These are phyloP conservation scores for Sicus ferrugineus DNA, from an alignment of 2,888 invertebrate species.

Conservation along the genomic window DNA sequence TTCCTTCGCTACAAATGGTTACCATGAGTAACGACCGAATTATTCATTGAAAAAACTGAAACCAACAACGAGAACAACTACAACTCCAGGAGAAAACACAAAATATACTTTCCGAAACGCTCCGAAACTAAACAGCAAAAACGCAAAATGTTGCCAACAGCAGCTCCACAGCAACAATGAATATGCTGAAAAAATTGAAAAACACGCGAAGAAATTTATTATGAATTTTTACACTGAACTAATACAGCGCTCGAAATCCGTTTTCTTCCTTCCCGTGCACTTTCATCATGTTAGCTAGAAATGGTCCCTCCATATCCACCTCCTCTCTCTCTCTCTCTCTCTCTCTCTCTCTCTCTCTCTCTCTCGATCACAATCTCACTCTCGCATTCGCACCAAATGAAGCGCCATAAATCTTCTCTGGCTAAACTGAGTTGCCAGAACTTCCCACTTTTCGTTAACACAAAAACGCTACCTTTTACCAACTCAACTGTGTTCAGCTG, in stretches of 20 bases:
- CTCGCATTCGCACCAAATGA: not conserved
- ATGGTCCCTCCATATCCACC: not conserved
- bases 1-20: not conserved
- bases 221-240: constrained; percentile 27
- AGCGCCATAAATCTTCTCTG: constrained; percentile 14
- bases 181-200: constrained; percentile 5
- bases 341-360: not conserved
- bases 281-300: not conserved
- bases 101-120: constrained; percentile 2
- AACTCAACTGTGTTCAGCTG: constrained; percentile 30
- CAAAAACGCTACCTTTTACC: not conserved
- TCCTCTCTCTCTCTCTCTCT: not conserved
- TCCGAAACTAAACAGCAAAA: not conserved
- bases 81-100: not conserved
- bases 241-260: not conserved
- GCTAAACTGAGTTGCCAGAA: constrained; percentile 21
- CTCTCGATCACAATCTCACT: too few species aligned
- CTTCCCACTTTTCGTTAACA: not conserved
- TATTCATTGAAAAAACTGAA: constrained; percentile 31
- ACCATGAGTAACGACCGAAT: constrained; percentile 35
- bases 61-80: not conserved
- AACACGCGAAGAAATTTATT: constrained; percentile 6
- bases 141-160: constrained; percentile 17
- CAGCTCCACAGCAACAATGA: constrained; percentile 23
- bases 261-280: not conserved